phyloP scores from a whole-genome alignment of 2,797 vertebrate genomes.

The Iguana delicatissima region DNA sequence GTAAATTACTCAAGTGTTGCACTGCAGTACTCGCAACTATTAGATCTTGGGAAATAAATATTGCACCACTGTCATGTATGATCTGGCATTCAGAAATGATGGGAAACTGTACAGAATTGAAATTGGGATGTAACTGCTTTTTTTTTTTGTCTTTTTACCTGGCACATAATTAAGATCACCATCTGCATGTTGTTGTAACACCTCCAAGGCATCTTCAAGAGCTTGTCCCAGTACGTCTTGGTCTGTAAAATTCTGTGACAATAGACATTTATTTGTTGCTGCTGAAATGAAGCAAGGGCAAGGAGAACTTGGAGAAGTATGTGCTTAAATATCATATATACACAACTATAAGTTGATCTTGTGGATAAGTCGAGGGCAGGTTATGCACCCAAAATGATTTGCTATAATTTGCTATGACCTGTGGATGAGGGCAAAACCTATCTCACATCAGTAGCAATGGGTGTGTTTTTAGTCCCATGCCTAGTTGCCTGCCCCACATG shows the following conservation, averaged over 20 bases:
- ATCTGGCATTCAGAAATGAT: not conserved
- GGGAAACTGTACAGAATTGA: accelerated
- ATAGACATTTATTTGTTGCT: conserved; percentile 31
- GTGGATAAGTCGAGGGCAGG: not conserved
- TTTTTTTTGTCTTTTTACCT: conserved; percentile 78
- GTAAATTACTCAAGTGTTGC: not conserved
- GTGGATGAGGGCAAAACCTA: too few relatives aligned
- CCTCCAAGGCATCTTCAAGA: conserved; percentile 95
- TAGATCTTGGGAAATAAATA: conserved; percentile 6
- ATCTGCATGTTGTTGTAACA: conserved; percentile 89
- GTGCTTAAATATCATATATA: not conserved
- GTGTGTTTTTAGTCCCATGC: too few relatives aligned
- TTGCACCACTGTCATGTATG: not conserved
- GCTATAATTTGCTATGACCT: too few relatives aligned
- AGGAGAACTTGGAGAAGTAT: not conserved
- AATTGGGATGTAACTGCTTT: not conserved
- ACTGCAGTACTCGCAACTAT: not conserved
- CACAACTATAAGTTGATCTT: too few relatives aligned
- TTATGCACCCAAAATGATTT: not conserved
- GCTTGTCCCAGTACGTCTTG: conserved; percentile 89
- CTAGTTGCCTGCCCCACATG: too few relatives aligned
- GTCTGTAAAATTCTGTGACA: conserved; percentile 83
- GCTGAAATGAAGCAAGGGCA: conserved; percentile 30
- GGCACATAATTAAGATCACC: conserved; percentile 79
- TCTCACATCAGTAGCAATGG: too few relatives aligned